phyloP scores from a whole-genome alignment of 1,140 invertebrate species.

The Listronotus bonariensis region DNA sequence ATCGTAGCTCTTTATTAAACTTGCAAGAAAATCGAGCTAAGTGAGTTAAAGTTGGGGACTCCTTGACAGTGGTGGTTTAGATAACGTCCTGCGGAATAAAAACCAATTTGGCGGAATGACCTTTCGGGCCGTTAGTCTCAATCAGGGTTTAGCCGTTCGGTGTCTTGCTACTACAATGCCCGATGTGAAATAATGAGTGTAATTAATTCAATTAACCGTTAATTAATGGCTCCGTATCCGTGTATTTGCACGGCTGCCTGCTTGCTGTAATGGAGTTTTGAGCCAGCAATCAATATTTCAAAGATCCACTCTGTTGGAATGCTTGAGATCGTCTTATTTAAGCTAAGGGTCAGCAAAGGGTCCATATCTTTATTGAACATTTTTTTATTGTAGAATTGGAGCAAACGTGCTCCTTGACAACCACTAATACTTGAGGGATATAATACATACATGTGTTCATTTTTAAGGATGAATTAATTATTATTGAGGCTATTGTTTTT shows the following conservation, averaged over 20 bases:
- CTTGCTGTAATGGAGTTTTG: conserved; percentile 56
- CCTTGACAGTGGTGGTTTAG: conserved; percentile 44
- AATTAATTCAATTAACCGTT: conserved; percentile 61
- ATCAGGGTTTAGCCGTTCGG: conserved; percentile 49
- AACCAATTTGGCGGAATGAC: conserved; percentile 52
- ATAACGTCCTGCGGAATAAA: conserved; percentile 48
- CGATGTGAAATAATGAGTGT: conserved; percentile 58
- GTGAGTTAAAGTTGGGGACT: conserved; percentile 39
- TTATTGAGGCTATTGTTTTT: too few species aligned
- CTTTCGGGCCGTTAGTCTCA: conserved; percentile 50
- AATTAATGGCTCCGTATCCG: conserved; percentile 57
- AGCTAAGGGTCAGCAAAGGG: conserved; percentile 16
- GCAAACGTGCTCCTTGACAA: too few species aligned
- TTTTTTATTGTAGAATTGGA: conserved; percentile 3
- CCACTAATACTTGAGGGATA: too few species aligned
- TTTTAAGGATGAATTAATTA: too few species aligned
- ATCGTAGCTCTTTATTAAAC: conserved; percentile 30
- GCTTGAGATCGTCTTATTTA: conserved; percentile 24
- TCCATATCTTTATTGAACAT: conserved; percentile 10
- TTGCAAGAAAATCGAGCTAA: conserved; percentile 30
- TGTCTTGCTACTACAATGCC: conserved; percentile 50
- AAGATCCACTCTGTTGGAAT: conserved; percentile 30
- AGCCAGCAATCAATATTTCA: conserved; percentile 56
- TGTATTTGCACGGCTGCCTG: conserved; percentile 54
- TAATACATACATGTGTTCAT: too few species aligned